A percentile compares a stretch with the other conserved stretches of the same genome.
Conservation (phyloP, 2,113 vertebrate genomes). For the western clawed frog (Xenopus tropicalis) region DNA sequence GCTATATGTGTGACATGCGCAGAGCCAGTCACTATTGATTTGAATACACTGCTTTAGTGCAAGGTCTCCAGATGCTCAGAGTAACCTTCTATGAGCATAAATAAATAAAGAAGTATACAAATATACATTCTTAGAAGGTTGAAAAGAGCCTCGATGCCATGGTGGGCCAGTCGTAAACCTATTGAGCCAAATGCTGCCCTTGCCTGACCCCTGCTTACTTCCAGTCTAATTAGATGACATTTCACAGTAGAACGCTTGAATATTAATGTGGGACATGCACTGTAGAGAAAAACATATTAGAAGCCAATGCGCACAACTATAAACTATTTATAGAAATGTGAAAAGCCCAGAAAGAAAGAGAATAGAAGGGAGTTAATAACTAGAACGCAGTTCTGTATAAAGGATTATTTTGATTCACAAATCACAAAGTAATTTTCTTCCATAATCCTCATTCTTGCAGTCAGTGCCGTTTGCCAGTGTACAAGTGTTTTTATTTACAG, state of each 20-base stretch:
- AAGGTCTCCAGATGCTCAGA: not conserved
- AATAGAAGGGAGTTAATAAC: not conserved
- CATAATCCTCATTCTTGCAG: no score
- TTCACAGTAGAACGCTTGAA: slow-evolving; percentile 10
- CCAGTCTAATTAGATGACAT: slow-evolving; percentile 28
- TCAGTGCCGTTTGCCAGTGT: no score
- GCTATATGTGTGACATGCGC: no score
- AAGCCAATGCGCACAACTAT: not conserved
- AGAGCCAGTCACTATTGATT: no score
- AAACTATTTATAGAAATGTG: slow-evolving; percentile 8
- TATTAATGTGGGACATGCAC: slow-evolving; percentile 27
- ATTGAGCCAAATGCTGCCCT: slow-evolving; percentile 23
- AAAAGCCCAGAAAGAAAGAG: not conserved
- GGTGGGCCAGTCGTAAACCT: slow-evolving; percentile 16
- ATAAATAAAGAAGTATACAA: slow-evolving; percentile 30
- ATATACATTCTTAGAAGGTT: slow-evolving; percentile 13
- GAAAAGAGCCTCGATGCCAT: not conserved
- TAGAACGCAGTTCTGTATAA: no score
- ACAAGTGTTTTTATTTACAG: no score
- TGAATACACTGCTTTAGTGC: no score
- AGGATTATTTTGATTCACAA: no score
- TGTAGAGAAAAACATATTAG: not conserved
- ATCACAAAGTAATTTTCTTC: no score
- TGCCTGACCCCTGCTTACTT: slow-evolving; percentile 28
- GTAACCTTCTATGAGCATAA: slow-evolving; percentile 25